Percentiles rank a stretch among this genome's conserved stretches.
Conservation (phyloP, 2,797 vertebrate genomes). For the Cygnus olor region DNA sequence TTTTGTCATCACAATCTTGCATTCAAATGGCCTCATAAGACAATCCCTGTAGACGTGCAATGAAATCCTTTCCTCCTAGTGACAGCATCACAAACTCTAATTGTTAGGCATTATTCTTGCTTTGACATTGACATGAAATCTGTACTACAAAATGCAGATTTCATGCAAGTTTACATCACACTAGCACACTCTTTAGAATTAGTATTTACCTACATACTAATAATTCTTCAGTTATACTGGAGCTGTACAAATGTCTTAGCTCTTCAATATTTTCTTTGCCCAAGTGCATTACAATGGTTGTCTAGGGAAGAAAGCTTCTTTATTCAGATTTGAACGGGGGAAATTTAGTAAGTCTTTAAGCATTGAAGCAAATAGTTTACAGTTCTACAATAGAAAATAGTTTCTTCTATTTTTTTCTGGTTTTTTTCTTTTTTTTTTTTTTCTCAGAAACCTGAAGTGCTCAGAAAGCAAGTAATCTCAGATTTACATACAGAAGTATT, state of each 20-base stretch:
- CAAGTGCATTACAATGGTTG: neutral
- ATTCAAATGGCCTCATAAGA: constrained; percentile 72
- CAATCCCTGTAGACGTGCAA: constrained; percentile 56
- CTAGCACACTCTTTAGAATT: constrained; percentile 2
- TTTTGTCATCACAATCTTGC: constrained; percentile 56
- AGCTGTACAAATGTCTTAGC: neutral
- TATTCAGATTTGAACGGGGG: neutral
- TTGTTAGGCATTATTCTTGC: constrained; percentile 56
- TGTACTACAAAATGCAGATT: constrained; percentile 2
- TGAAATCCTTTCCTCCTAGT: constrained; percentile 55
- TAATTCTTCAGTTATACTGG: neutral
- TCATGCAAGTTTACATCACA: neutral
- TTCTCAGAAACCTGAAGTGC: neutral
- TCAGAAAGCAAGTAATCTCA: neutral
- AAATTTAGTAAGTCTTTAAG: neutral
- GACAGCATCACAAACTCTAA: constrained; percentile 60
- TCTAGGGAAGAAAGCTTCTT: neutral
- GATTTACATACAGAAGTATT: neutral
- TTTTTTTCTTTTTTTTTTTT: rapidly evolving
- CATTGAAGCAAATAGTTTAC: neutral
- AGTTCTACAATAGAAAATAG: neutral
- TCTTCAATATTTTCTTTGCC: neutral
- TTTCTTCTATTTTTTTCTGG: rapidly evolving
- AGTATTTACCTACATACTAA: neutral
- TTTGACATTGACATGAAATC: constrained; percentile 54